Base-by-base conservation (phyloP, 2,113 vertebrate species). In the Numenius arquata region DNA sequence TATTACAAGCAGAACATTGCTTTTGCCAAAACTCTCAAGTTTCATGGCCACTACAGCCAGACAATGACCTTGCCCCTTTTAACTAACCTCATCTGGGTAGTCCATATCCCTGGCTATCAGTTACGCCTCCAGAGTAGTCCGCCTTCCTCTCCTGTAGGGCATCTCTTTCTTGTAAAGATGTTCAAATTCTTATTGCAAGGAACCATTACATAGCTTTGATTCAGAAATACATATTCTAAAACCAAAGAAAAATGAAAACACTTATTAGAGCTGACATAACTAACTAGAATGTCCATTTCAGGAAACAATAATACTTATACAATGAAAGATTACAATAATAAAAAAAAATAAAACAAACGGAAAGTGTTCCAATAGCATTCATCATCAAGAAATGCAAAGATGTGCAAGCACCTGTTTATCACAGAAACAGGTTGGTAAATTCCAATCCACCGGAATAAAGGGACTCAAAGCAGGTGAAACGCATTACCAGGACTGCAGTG, bases 401-500 rank as follows among this genome's bases (percentile, higher is more conserved):
- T 4, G 3, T 6, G 16, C 7, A 73, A 34, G 23, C 20, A 32
- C 12, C 34, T 75, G 16, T 50, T 89, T 48, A 21, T 38, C 36
- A 48, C n/a, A 45, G 40, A 66, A 38, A 38, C 32, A 88, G 32
- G 50, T 19, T 70, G 16, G 8, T 38, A 48, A 70, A 73, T 65
- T 65, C 32, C 18, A 13, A 29, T 38, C 61, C 15, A 23, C 7
- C 13, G 22, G 13, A 48, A 72, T 22, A 40, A 71, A 71, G 21
- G 30, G 34, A 19, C 15, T 56, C 19, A 47, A 23, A 56, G 3
- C 3, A 15, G 15, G 6, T 40, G 47, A 94, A 59, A 29, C 0
- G 0, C 18, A 6, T 55, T 26, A 75, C 0, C 0, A 65, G 32
- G 43, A 32, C 4, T 2, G 16, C 16, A 58, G 20, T 5, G 34